phyloP scores from a whole-genome alignment of 2,888 invertebrate genomes.

The Nipponacmea schrenckii region DNA sequence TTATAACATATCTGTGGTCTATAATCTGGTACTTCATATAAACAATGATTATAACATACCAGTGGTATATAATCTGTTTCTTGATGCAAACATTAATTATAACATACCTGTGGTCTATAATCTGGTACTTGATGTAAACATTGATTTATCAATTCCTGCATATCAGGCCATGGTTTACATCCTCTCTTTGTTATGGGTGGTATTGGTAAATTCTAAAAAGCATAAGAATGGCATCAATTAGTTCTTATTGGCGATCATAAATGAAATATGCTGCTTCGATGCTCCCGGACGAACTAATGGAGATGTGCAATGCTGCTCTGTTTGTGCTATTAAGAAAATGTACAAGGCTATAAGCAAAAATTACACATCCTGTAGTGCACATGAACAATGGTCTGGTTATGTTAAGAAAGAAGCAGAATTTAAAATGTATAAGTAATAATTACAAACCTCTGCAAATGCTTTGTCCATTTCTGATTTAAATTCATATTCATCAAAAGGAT shows the following conservation, averaged over 20 bases:
- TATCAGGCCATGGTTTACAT: slow-evolving; percentile 54
- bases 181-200: slow-evolving; percentile 47
- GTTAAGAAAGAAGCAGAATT: no score
- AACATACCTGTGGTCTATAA: slow-evolving; percentile 50
- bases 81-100: background rate
- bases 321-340: no score
- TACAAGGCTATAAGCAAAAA: no score
- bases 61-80: no score
- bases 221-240: slow-evolving; percentile 1
- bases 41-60: no score
- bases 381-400: no score
- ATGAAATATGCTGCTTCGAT: background rate
- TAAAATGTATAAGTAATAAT: no score
- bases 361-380: no score
- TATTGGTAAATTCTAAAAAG: slow-evolving; percentile 43
- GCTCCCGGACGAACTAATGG: no score
- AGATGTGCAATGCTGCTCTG: no score
- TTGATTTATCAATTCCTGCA: slow-evolving; percentile 51
- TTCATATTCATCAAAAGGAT: slow-evolving; percentile 58
- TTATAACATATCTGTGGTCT: no score
- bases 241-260: background rate
- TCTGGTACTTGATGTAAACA: slow-evolving; percentile 57
- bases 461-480: slow-evolving; percentile 59
- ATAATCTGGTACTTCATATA: no score
- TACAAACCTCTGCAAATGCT: slow-evolving; percentile 54